These are phyloP conservation scores for Monopterus albus DNA, from an alignment of 2,113 vertebrate genomes.

Conservation along the genomic window DNA sequence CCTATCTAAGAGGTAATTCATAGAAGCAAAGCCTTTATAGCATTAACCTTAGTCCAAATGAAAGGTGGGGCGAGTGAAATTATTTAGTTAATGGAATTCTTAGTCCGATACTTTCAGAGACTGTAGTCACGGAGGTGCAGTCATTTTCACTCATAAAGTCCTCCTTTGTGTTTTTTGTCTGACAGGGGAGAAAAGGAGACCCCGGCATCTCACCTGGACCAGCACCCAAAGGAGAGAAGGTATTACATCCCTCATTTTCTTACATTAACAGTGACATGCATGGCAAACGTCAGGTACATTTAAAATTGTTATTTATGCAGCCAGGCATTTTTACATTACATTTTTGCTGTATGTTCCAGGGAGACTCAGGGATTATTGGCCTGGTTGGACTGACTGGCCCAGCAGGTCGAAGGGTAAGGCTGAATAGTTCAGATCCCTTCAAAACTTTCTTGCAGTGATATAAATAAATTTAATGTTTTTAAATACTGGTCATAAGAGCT, in stretches of 20 bases:
- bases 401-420: conserved; percentile 89
- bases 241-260: conserved; percentile 64
- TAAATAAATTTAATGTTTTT: no score
- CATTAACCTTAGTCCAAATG: not conserved
- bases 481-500: no score
- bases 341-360: conserved; percentile 80
- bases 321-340: not conserved
- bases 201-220: conserved; percentile 93
- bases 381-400: conserved; percentile 87
- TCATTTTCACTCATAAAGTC: conserved; percentile 3
- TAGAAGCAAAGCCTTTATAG: not conserved
- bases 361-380: conserved; percentile 88
- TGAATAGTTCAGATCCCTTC: not conserved
- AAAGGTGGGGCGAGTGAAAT: not conserved
- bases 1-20: not conserved
- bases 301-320: conserved; percentile 12
- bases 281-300: not conserved
- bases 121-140: not conserved
- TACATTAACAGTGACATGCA: not conserved
- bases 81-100: not conserved
- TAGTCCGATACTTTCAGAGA: not conserved
- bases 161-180: conserved; percentile 58
- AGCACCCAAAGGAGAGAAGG: conserved; percentile 91
- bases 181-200: conserved; percentile 95
- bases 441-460: not conserved